Conservation (phyloP, 2,888 invertebrate genomes). For the Dexiosoma caninum region DNA sequence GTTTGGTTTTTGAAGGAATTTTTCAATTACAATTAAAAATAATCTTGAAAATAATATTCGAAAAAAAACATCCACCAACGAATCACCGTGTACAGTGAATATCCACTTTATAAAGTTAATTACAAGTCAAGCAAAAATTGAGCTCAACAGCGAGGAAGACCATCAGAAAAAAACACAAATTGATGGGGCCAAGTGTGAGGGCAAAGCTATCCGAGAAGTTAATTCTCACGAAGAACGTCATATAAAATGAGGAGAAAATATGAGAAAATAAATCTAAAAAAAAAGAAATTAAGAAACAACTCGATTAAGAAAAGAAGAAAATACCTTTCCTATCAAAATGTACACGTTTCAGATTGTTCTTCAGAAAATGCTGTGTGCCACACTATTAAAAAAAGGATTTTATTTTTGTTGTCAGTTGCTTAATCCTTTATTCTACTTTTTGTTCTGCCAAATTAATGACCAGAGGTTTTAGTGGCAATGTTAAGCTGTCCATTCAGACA, state of each 20-base stretch:
- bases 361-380: background rate
- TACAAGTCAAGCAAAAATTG: conserved; percentile 39
- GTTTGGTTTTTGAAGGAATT: too few relatives aligned
- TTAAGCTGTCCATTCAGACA: background rate
- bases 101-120: conserved; percentile 43
- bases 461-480: background rate
- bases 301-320: background rate
- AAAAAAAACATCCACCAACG: background rate
- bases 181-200: too few relatives aligned
- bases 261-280: background rate
- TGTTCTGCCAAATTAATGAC: too few relatives aligned
- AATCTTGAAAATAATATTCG: too few relatives aligned
- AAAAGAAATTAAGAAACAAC: background rate
- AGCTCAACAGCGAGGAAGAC: conserved; percentile 13
- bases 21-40: too few relatives aligned
- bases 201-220: background rate
- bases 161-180: background rate
- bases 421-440: background rate
- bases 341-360: background rate
- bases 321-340: background rate
- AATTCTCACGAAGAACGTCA: background rate
- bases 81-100: background rate
- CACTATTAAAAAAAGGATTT: background rate
- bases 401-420: background rate
- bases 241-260: background rate